Percentiles rank a stretch among this genome's conserved stretches.
Evolutionary conservation across 2,113 vertebrate species (phyloP).

Genomic region (Chauna torquata): DNA sequence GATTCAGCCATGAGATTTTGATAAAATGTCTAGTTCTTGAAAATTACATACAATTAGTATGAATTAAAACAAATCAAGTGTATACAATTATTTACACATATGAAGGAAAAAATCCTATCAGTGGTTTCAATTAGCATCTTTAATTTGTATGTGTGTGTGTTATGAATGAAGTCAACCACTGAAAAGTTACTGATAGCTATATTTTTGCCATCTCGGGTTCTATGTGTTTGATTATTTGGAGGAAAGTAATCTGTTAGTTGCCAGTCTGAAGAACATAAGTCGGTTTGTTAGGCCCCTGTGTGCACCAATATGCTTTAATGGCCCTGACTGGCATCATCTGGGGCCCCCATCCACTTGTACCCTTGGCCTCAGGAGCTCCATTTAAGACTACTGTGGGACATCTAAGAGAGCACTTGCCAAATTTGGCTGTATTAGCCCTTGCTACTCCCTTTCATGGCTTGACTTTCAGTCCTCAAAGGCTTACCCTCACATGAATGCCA

Average conservation of each 20-base stretch:
- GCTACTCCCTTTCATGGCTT: neutral
- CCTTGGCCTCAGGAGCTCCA: neutral
- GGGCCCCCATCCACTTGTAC: neutral
- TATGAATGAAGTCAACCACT: neutral
- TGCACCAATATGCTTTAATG: neutral
- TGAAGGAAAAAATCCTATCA: constrained; percentile 9
- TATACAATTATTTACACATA: neutral
- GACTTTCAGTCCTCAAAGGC: neutral
- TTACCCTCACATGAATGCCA: neutral
- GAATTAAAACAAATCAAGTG: neutral
- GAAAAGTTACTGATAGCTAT: neutral
- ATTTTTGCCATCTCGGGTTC: neutral
- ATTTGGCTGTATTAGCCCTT: neutral
- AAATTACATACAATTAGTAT: constrained; percentile 8
- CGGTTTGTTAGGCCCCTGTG: neutral
- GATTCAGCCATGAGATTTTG: neutral
- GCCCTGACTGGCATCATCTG: neutral
- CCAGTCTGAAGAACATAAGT: neutral
- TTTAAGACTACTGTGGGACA: neutral
- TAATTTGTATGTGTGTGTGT: neutral
- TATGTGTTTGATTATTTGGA: neutral
- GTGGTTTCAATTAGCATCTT: neutral
- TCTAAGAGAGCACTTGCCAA: rapidly evolving
- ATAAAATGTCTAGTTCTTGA: neutral
- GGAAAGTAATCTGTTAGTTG: neutral